Evolutionary conservation across 1,140 invertebrate genomes (phyloP).

Genomic region (Orussus abietinus): DNA sequence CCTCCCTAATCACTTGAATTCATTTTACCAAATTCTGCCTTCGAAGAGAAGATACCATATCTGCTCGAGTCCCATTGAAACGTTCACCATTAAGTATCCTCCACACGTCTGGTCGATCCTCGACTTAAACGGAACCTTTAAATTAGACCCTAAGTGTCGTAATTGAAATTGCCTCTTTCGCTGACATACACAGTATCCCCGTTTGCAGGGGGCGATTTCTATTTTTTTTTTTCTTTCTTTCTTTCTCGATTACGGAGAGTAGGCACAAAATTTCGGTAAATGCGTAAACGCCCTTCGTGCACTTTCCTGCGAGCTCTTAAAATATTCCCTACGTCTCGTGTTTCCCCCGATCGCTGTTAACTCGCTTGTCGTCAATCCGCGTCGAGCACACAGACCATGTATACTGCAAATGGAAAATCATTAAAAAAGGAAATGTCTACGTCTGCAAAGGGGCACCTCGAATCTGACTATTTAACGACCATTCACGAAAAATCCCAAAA

Average conservation of each 20-base stretch:
- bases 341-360: too few relatives aligned
- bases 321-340: too few relatives aligned
- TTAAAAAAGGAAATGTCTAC: too few relatives aligned
- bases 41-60: too few relatives aligned
- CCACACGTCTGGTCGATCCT: not conserved
- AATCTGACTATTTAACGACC: too few relatives aligned
- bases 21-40: too few relatives aligned
- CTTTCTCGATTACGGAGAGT: not conserved
- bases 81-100: not conserved
- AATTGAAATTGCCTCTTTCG: constrained; percentile 4
- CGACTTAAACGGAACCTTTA: not conserved
- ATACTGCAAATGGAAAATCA: not conserved
- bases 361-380: too few relatives aligned
- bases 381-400: too few relatives aligned
- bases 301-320: not conserved
- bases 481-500: too few relatives aligned
- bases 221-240: not conserved
- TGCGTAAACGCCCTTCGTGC: constrained; percentile 1
- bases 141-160: constrained; percentile 1
- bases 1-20: too few relatives aligned
- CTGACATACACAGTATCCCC: not conserved
- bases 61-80: too few relatives aligned
- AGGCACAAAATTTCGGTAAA: constrained; percentile 7
- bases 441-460: not conserved
- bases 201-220: too few relatives aligned